Evolutionary conservation across 2,888 invertebrate species (phyloP).

Genomic region (Tryphoninae sp.): DNA sequence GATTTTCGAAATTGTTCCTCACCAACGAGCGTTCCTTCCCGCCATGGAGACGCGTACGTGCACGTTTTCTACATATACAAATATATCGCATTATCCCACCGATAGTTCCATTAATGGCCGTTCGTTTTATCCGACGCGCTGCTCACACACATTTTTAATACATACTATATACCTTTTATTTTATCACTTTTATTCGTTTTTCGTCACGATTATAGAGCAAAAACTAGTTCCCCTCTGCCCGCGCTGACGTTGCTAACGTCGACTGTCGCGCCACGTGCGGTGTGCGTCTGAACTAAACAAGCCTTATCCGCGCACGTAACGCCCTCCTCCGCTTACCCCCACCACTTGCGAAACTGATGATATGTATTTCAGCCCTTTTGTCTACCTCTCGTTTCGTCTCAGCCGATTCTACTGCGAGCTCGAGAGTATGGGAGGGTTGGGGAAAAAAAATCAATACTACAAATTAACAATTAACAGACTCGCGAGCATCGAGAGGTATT

Average conservation of each 20-base stretch:
- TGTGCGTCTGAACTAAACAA: background rate
- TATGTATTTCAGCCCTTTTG: slow-evolving; percentile 29
- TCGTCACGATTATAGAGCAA: background rate
- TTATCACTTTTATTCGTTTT: slow-evolving; percentile 7
- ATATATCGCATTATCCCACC: background rate
- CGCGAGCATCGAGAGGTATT: slow-evolving; percentile 50
- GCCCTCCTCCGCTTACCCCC: background rate
- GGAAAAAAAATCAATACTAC: slow-evolving; percentile 80
- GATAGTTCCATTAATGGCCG: slow-evolving; percentile 62
- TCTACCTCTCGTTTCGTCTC: slow-evolving; percentile 28
- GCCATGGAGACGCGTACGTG: slow-evolving; percentile 63
- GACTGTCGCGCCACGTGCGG: background rate
- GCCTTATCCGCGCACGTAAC: slow-evolving; percentile 14
- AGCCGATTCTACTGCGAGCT: slow-evolving; percentile 26
- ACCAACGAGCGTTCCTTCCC: slow-evolving; percentile 66
- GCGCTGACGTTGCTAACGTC: slow-evolving; percentile 63
- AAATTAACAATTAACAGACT: slow-evolving; percentile 80
- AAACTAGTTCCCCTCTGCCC: slow-evolving; percentile 44
- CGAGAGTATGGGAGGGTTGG: background rate
- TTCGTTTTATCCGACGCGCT: slow-evolving; percentile 52
- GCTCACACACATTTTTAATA: slow-evolving; percentile 50
- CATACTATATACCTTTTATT: slow-evolving; percentile 28
- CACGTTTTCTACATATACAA: background rate
- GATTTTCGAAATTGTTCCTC: slow-evolving; percentile 44
- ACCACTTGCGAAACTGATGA: background rate